A percentile compares a stretch with the other conserved stretches of the same genome.
Conservation (phyloP, 2,888 invertebrate genomes). For the Pilophorus perplexus region DNA sequence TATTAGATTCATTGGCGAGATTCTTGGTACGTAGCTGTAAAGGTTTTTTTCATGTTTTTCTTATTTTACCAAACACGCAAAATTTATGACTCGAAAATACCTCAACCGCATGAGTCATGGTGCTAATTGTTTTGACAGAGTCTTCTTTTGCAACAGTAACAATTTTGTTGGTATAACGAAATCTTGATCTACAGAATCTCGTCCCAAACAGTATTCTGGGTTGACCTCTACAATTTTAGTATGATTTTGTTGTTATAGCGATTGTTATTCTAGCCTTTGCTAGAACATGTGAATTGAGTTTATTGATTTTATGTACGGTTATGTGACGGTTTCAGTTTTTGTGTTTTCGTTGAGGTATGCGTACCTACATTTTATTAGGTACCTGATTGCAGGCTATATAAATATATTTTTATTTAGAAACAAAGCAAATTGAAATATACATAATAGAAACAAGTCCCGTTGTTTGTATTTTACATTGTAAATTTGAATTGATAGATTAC, state of each 20-base stretch:
- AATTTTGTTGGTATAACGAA: conserved; percentile 2
- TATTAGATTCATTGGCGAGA: conserved; percentile 18
- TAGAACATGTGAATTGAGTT: conserved; percentile 34
- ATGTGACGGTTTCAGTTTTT: conserved; percentile 4
- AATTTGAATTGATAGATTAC: neutral
- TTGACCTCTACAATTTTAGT: conserved; percentile 7
- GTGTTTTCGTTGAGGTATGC: conserved; percentile 22
- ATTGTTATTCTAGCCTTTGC: conserved; percentile 32
- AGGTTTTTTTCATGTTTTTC: conserved; percentile 13
- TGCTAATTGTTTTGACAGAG: conserved; percentile 24
- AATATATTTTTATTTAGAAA: neutral
- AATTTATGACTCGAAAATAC: conserved; percentile 27
- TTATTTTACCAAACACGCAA: conserved; percentile 1
- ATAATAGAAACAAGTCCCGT: neutral
- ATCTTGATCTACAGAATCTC: conserved; percentile 5
- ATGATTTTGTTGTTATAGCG: conserved; percentile 17
- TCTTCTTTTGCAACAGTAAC: conserved; percentile 10
- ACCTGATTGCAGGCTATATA: neutral
- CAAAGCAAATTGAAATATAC: neutral
- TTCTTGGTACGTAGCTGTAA: neutral
- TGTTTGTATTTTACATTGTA: neutral
- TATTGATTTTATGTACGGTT: conserved; percentile 32
- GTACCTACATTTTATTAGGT: neutral
- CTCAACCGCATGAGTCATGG: conserved; percentile 15
- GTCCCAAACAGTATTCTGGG: conserved; percentile 16